Evolutionary conservation across 2,113 vertebrate species (phyloP).

Genomic region (Trematomus loennbergii): DNA sequence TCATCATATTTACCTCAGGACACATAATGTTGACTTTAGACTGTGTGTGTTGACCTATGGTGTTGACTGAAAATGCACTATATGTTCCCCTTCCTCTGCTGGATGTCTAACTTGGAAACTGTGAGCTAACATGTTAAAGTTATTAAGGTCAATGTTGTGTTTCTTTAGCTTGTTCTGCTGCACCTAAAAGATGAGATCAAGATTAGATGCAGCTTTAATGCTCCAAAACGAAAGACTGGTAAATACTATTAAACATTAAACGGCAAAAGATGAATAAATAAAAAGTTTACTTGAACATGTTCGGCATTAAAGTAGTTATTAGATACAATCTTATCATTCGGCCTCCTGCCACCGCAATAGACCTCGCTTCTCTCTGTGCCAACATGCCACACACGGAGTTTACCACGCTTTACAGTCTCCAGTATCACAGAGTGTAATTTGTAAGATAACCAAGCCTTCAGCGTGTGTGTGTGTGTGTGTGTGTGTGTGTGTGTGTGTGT

Average conservation of each 20-base stretch:
- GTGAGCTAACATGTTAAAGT: not conserved
- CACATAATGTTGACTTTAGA: no score
- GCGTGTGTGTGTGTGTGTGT: no score
- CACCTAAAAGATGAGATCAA: not conserved
- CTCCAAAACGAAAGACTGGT: not conserved
- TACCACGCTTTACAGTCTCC: not conserved
- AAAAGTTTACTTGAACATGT: not conserved
- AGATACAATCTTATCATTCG: not conserved
- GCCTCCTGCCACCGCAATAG: not conserved
- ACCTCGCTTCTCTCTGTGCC: not conserved
- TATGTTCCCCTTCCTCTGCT: not conserved
- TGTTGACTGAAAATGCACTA: not conserved
- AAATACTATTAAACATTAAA: not conserved
- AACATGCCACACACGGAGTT: constrained; percentile 1
- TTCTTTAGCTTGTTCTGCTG: not conserved
- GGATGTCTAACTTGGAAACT: no score
- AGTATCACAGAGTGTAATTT: not conserved
- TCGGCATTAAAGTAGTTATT: not conserved
- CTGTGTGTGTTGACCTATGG: not conserved
- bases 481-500: no score
- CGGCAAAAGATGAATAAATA: not conserved
- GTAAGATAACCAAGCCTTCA: constrained; percentile 19
- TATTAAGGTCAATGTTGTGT: not conserved
- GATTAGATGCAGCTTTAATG: not conserved
- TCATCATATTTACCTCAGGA: no score